Evolutionary conservation across 2,113 vertebrate genomes (phyloP), one percentile per base, ranked within the genome.

Genomic region (Malaclemys terrapin): DNA sequence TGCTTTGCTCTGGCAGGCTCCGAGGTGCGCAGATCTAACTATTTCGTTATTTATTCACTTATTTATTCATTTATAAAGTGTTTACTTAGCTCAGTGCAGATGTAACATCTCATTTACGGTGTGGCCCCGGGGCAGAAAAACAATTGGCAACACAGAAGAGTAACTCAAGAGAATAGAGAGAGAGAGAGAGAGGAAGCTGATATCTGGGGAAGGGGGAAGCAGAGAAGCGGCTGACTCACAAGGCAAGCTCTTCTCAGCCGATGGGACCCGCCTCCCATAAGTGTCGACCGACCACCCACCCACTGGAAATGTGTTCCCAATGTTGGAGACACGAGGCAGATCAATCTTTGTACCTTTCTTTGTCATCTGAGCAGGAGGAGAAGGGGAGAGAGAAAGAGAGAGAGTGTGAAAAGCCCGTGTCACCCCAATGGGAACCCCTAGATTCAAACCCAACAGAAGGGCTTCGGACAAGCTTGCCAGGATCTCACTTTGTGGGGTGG

Each of bases 31-130:
- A 3, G 75, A 59, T 96, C 95, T 88, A 93, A 95, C 95, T 95
- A 90, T 96, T 97, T 98, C 95, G 93, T 98, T 98, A 98, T 98
- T 98, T 98, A 98, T 98, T 98, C 97, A 92, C 97, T 98, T 98
- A 98, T 98, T 98, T 98, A 98, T 98, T 98, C 97, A 98, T 98
- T 98, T 98, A 95, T 98, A 98, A 98, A 98, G 98, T 98, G 97
- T 98, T 98, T 98, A 97, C 97, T 98, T 98, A 98, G 98, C 96
- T 98, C 85, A 75, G 95, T 95, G 97, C 97, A 98, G 98, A 98
- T 98, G 98, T 98, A 98, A 98, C 98, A 98, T 98, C 98, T 98
- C 98, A 98, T 98, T 98, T 98, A 98, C 98, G 98, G 98, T 93
- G 92, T 97, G 98, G 98, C 98, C 98, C 94, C 94, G 42, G 98